Evolutionary conservation across 1,140 invertebrate species (phyloP).

Genomic region (Drosophila ironensis): DNA sequence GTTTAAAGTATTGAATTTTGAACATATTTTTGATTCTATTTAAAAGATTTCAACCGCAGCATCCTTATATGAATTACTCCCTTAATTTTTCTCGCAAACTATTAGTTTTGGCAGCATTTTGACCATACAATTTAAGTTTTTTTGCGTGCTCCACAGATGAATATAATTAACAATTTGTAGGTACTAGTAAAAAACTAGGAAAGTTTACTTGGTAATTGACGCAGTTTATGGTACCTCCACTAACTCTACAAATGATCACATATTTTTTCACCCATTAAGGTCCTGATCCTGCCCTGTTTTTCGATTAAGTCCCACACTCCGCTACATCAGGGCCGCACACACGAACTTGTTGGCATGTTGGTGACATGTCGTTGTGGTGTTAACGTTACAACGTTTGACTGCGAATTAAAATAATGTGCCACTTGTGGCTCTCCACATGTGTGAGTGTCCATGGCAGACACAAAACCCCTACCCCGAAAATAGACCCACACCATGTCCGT

Average conservation of each 20-base stretch:
- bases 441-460: conserved; percentile 8
- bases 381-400: conserved; percentile 76
- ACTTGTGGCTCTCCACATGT: conserved; percentile 70
- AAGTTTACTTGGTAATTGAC: too few relatives aligned
- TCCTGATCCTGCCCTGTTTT: conserved; percentile 2
- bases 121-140: too few relatives aligned
- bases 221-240: background rate
- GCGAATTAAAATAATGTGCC: conserved; percentile 81
- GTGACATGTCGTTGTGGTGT: conserved; percentile 62
- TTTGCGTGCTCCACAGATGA: too few relatives aligned
- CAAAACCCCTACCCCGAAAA: background rate
- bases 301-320: conserved; percentile 1
- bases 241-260: background rate
- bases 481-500: background rate
- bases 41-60: too few relatives aligned
- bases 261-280: background rate
- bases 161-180: too few relatives aligned
- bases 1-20: too few relatives aligned
- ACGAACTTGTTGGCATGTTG: conserved; percentile 37
- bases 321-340: background rate
- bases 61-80: too few relatives aligned
- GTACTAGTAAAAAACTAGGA: too few relatives aligned
- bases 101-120: too few relatives aligned
- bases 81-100: too few relatives aligned
- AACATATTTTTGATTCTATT: too few relatives aligned